phyloP scores from a whole-genome alignment of 1,140 invertebrate species.

The Sminthurides bifidus region DNA sequence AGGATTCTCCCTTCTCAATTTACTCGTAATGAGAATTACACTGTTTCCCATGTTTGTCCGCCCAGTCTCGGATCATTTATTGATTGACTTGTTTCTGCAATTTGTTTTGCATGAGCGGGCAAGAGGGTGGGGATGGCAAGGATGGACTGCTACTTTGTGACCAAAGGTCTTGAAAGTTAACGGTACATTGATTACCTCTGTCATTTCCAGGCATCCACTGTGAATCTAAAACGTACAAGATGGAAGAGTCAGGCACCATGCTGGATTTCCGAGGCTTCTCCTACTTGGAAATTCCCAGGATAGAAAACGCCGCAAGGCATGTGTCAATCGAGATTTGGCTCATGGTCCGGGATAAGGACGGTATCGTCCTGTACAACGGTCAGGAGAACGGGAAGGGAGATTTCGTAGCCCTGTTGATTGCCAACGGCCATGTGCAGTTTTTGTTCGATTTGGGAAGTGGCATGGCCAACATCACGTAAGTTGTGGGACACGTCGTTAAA shows the following conservation, averaged over 20 bases:
- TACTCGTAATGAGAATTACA: too few relatives aligned
- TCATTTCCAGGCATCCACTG: too few relatives aligned
- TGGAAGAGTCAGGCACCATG: constrained; percentile 30
- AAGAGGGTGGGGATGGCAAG: too few relatives aligned
- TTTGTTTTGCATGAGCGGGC: too few relatives aligned
- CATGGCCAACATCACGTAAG: constrained; percentile 73
- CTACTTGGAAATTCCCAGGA: constrained; percentile 59
- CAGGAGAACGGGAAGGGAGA: constrained; percentile 58
- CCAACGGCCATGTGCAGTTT: constrained; percentile 64
- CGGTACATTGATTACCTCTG: too few relatives aligned
- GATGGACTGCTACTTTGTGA: too few relatives aligned
- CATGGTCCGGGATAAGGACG: constrained; percentile 58
- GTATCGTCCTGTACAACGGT: constrained; percentile 71
- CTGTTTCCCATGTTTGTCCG: too few relatives aligned
- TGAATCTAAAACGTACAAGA: constrained; percentile 50
- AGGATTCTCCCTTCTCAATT: too few relatives aligned
- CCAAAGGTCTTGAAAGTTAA: too few relatives aligned
- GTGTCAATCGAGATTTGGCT: constrained; percentile 80
- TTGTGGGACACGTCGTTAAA: not conserved
- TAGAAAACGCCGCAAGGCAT: constrained; percentile 60
- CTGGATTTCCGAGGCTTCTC: constrained; percentile 53
- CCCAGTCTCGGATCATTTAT: too few relatives aligned
- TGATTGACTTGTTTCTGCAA: too few relatives aligned
- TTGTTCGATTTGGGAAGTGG: constrained; percentile 76
- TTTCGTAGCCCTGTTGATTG: constrained; percentile 71